Conservation (phyloP, 2,888 invertebrate genomes). For the Heliconius ismenius region DNA sequence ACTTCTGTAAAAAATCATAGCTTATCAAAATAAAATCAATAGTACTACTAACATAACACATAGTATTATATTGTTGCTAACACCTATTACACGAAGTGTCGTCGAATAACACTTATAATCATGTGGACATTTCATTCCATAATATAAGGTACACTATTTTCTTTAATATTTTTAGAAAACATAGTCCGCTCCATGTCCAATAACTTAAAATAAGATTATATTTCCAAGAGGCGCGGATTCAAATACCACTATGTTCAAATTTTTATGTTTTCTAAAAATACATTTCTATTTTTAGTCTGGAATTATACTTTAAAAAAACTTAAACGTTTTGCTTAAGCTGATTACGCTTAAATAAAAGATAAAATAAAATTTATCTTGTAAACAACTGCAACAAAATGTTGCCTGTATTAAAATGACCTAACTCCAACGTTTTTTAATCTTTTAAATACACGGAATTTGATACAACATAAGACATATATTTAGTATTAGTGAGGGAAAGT, state of each 20-base stretch:
- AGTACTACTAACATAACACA: neutral
- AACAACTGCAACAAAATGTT: neutral
- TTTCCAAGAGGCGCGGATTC: neutral
- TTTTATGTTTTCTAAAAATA: neutral
- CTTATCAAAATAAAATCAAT: neutral
- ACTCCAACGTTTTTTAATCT: neutral
- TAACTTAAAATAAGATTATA: neutral
- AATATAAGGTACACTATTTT: neutral
- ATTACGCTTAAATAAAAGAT: neutral
- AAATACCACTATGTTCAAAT: neutral
- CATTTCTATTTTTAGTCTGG: neutral
- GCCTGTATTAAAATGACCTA: constrained; percentile 3
- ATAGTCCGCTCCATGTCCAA: neutral
- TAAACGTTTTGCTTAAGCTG: neutral
- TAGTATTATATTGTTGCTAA: neutral
- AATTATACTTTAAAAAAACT: neutral
- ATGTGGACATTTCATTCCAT: neutral
- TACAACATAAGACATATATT: neutral
- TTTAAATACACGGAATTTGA: neutral
- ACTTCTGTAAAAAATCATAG: neutral
- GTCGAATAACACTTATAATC: neutral
- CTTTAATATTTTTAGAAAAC: neutral
- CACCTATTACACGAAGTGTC: neutral
- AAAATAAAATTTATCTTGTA: constrained; percentile 1
- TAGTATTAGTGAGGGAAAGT: neutral